Evolutionary conservation across 1,140 invertebrate genomes (phyloP).

Genomic region (Palaemon carinicauda): DNA sequence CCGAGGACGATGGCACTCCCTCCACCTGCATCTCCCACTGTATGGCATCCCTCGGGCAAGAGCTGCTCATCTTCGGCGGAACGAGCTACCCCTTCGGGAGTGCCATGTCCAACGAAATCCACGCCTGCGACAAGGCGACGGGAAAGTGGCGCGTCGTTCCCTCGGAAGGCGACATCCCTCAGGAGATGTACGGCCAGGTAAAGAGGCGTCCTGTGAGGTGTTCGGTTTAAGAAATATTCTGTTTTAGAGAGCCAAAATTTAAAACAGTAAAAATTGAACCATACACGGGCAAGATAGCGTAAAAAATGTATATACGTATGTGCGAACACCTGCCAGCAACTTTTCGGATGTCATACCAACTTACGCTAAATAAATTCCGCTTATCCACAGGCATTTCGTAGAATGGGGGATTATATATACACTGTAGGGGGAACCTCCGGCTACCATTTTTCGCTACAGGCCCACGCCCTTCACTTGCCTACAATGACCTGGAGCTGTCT

Average conservation of each 20-base stretch:
- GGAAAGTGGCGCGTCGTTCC: constrained; percentile 6
- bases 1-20: background rate
- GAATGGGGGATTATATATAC: constrained; percentile 9
- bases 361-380: background rate
- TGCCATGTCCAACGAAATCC: background rate
- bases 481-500: constrained; percentile 18
- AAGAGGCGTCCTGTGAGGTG: background rate
- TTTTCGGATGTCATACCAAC: too few species aligned
- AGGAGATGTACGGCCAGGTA: constrained; percentile 11
- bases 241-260: background rate
- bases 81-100: constrained; percentile 25
- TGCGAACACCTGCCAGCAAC: too few species aligned
- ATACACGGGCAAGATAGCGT: too few species aligned
- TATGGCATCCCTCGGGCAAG: background rate
- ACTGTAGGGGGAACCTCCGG: constrained; percentile 27
- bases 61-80: constrained; percentile 26
- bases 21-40: constrained; percentile 5
- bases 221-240: background rate
- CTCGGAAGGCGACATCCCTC: background rate
- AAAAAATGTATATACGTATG: too few species aligned
- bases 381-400: background rate
- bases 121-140: constrained; percentile 10
- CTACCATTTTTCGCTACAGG: constrained; percentile 38
- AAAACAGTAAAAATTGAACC: background rate
- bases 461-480: constrained; percentile 32